phyloP scores from a whole-genome alignment of 37 sponge, comb jelly and placozoan genomes.

The Dysidea cf. avara region DNA sequence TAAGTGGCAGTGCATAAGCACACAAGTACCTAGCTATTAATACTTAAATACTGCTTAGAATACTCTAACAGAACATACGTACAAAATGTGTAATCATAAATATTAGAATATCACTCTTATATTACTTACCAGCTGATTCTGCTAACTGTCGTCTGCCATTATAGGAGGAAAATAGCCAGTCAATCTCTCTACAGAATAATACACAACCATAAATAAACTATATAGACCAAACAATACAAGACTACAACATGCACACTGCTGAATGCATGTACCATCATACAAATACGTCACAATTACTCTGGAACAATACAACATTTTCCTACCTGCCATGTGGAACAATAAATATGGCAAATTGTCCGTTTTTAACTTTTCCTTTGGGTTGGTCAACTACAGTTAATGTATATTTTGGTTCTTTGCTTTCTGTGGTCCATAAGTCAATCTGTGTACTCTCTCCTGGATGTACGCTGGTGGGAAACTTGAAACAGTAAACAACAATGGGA shows the following conservation, averaged over 20 bases:
- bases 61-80: neutral
- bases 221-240: neutral
- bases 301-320: no score
- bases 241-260: no score
- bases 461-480: constrained; percentile 14
- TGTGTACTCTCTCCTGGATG: constrained; percentile 46
- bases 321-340: constrained; percentile 90
- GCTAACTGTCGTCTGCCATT: constrained; percentile 62
- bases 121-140: constrained; percentile 41
- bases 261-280: no score
- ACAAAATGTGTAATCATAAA: neutral
- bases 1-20: no score
- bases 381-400: constrained; percentile 67
- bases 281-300: neutral
- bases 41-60: neutral
- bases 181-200: constrained; percentile 50
- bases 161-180: constrained; percentile 75
- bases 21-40: neutral
- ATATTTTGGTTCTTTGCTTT: constrained; percentile 54
- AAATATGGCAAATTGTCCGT: constrained; percentile 84
- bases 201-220: no score
- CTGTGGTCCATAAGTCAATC: constrained; percentile 61
- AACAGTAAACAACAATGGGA: neutral
- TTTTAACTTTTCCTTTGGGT: constrained; percentile 25
- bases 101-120: neutral